Evolutionary conservation across 2,888 invertebrate genomes (phyloP).

Genomic region (Ochropleura leucogaster): DNA sequence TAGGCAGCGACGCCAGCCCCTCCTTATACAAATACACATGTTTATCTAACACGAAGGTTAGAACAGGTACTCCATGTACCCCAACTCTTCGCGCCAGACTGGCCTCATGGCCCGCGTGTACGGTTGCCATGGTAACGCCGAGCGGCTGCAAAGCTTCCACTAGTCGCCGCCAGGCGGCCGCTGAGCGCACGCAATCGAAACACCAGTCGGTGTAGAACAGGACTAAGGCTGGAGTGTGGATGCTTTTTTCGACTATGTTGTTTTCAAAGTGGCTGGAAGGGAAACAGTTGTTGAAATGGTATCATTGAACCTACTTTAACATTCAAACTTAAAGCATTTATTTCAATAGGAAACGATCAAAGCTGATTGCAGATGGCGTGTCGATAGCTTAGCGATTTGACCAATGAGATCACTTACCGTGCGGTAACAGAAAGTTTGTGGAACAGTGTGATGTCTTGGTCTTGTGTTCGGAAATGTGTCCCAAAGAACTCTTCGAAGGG

Average conservation of each 20-base stretch:
- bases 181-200: conserved; percentile 97
- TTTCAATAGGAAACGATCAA: too few relatives aligned
- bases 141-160: conserved; percentile 96
- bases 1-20: conserved; percentile 94
- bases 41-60: conserved; percentile 96
- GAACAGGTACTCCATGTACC: conserved; percentile 95
- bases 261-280: conserved; percentile 95
- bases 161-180: conserved; percentile 95
- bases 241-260: conserved; percentile 95
- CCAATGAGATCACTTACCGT: conserved; percentile 90
- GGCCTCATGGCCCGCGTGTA: conserved; percentile 95
- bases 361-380: too few relatives aligned
- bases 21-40: conserved; percentile 96
- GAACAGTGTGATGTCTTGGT: conserved; percentile 96
- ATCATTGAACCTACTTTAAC: neutral
- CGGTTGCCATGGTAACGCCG: conserved; percentile 95
- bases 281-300: neutral
- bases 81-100: conserved; percentile 94
- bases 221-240: conserved; percentile 95
- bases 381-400: too few relatives aligned
- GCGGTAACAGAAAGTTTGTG: conserved; percentile 96
- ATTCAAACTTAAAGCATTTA: too few relatives aligned
- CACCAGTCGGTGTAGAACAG: conserved; percentile 99
- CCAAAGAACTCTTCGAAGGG: conserved; percentile 96
- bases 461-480: conserved; percentile 95